Evolutionary conservation across 2,113 vertebrate genomes (phyloP).

Genomic region (cattle (Bos taurus)): ARS-UCD2.0 NC_037328.1:109344001-109344500

Average conservation of each 20-base stretch:
- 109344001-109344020: background rate
- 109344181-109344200: background rate
- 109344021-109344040: background rate
- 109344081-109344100: background rate
- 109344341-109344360: background rate
- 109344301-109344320: conserved; percentile 10
- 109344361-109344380: background rate
- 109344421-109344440: background rate
- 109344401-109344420: background rate
- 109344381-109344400: background rate
- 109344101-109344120: background rate
- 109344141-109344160: background rate
- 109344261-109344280: background rate
- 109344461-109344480: background rate
- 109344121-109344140: conserved; percentile 9
- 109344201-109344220: background rate
- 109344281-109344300: background rate
- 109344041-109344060: background rate
- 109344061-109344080: background rate
- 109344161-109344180: background rate
- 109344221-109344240: background rate
- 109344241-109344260: background rate
- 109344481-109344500: background rate
- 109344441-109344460: background rate
- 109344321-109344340: background rate